Evolutionary conservation across 35 echinoderm and acorn worm genomes (phyloP).

Genomic region (Apostichopus japonicus): DNA sequence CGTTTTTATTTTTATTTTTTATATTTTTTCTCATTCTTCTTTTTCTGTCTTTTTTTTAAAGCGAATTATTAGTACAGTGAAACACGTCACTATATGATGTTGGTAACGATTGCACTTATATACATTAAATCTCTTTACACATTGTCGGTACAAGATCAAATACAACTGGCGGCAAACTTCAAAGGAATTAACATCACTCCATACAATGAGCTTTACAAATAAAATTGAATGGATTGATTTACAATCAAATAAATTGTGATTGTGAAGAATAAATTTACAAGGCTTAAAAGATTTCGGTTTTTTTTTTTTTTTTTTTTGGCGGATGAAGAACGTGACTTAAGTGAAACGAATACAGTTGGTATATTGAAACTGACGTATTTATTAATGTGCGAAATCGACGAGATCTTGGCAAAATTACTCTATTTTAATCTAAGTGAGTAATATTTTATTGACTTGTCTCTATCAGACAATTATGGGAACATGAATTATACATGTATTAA

Average conservation of each 20-base stretch:
- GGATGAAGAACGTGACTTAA: too few species aligned
- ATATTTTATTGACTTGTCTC: too few species aligned
- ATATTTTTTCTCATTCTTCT: neutral
- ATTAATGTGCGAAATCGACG: too few species aligned
- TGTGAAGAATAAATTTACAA: neutral
- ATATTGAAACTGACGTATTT: too few species aligned
- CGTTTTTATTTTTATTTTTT: neutral
- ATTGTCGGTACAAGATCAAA: slow-evolving; percentile 42
- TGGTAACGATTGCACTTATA: neutral
- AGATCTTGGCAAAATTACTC: too few species aligned
- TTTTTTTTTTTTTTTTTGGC: neutral
- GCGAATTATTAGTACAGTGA: neutral
- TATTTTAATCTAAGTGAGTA: too few species aligned
- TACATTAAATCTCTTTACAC: neutral
- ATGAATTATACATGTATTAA: too few species aligned
- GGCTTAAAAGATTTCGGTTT: neutral
- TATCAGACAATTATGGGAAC: too few species aligned
- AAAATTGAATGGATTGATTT: slow-evolving; percentile 31
- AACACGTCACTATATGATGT: neutral
- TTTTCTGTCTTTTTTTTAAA: neutral
- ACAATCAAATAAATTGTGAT: slow-evolving; percentile 46
- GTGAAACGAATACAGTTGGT: too few species aligned
- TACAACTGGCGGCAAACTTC: slow-evolving; percentile 19
- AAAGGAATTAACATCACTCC: slow-evolving; percentile 13
- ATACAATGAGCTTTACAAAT: slow-evolving; percentile 44